Conservation (phyloP, 2,888 invertebrate genomes). For the Acheta domesticus region DNA sequence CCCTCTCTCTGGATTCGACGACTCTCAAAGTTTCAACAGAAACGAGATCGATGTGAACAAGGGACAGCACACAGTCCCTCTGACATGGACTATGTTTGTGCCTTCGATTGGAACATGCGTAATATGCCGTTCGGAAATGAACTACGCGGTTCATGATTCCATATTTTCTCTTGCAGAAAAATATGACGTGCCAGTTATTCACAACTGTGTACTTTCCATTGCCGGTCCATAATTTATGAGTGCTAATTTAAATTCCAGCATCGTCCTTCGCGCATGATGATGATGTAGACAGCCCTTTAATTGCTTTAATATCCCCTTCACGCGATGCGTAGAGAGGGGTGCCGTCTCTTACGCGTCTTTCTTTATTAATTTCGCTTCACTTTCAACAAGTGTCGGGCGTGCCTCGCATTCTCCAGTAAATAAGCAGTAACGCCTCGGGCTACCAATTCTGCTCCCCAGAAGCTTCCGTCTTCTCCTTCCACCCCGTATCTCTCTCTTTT, state of each 20-base stretch:
- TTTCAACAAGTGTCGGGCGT: constrained; percentile 7
- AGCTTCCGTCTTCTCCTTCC: not conserved
- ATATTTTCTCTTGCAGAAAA: too few species aligned
- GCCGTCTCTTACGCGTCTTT: not conserved
- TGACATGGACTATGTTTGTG: too few species aligned
- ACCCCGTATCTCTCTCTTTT: not conserved
- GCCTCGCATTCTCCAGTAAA: constrained; percentile 1
- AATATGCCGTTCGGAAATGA: too few species aligned
- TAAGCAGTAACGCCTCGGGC: constrained; percentile 3
- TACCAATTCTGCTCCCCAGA: not conserved
- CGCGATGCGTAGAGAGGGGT: not conserved
- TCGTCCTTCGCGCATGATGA: not conserved
- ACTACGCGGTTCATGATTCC: too few species aligned
- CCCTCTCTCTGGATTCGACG: too few species aligned
- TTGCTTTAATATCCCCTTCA: not conserved
- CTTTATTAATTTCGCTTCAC: constrained; percentile 18
- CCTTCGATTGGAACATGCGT: too few species aligned
- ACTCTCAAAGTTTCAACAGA: too few species aligned
- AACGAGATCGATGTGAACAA: too few species aligned
- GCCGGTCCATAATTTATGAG: not conserved
- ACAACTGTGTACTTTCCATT: not conserved
- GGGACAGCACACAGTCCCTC: too few species aligned
- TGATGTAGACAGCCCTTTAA: not conserved
- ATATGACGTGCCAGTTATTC: not conserved
- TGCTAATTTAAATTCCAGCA: not conserved